Conservation (phyloP, 2,888 invertebrate species). For the Eristalis tenax region DNA sequence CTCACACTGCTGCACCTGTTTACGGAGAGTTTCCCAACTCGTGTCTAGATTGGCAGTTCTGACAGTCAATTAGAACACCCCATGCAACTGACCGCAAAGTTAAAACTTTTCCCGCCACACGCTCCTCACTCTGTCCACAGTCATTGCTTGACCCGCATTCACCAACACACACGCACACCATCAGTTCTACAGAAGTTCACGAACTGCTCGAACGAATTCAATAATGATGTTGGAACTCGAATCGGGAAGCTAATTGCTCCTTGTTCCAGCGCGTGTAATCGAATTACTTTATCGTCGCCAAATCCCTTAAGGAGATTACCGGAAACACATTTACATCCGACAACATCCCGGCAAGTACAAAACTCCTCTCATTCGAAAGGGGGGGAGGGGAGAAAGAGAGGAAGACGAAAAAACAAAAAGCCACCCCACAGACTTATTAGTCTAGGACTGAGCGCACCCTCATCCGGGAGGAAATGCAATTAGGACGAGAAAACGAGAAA, state of each 20-base stretch:
- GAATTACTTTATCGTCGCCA: slow-evolving; percentile 36
- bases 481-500: not conserved
- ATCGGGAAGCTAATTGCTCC: not conserved
- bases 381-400: not conserved
- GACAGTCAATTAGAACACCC: too few relatives aligned
- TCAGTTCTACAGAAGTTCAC: not conserved
- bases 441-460: not conserved
- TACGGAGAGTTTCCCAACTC: too few relatives aligned
- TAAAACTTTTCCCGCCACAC: too few relatives aligned
- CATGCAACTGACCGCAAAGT: too few relatives aligned
- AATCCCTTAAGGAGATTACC: slow-evolving; percentile 41
- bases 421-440: not conserved
- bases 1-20: too few relatives aligned
- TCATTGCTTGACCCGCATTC: too few relatives aligned
- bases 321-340: slow-evolving; percentile 29
- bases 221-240: not conserved
- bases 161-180: too few relatives aligned
- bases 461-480: not conserved
- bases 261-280: slow-evolving; percentile 31
- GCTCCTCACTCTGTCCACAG: too few relatives aligned
- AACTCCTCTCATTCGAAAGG: not conserved
- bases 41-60: too few relatives aligned
- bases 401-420: not conserved
- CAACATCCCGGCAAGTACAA: not conserved
- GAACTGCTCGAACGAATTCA: not conserved